Evolutionary conservation across 2,797 vertebrate species (phyloP), one percentile per base, ranked within the genome.

Genomic region (Falco columbarius): DNA sequence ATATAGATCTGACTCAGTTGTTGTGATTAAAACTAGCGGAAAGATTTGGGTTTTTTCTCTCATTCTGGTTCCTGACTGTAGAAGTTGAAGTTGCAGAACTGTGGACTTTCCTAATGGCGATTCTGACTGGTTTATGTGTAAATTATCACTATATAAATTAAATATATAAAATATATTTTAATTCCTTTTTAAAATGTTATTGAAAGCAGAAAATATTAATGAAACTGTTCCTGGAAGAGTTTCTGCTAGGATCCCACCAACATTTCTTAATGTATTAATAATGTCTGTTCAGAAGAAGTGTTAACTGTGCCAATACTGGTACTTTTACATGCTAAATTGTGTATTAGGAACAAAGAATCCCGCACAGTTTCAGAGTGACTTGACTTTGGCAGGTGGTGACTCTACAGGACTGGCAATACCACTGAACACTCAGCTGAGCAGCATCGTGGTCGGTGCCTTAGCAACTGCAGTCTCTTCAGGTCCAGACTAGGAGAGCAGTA

Each of bases 401-500:
- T 81, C 29, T 42, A 38, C 55, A 51, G 59, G 47, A 15, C 14
- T 17, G 26, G 65, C 21, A 12, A 5, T 29, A 1, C 14, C 44
- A 1, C 22, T 44, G 26, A 61, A 3, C 11, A 2, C 26, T 19
- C 21, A 17, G 20, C n/a, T 21, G 58, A 47, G 14, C 36, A 20
- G n/a, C 29, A 29, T 36, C 6, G 0, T 2, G 12, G 16, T 12
- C 4, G 4, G 20, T 38, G 55, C 63, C 24, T 15, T 24, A 4
- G 65, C 40, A 87, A 16, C 49, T 79, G 23, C 17, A 21, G 4
- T 32, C 56, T 11, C 83, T 47, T 46, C 52, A 42, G 54, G 32
- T 32, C 0, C 0, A 34, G 59, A 6, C 51, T 62, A 34, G 12
- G 29, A 46, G 19, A 44, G 42, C n/a, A 29, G 9, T 1, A 4